Conservation (phyloP, 2,113 vertebrate genomes). For the Peromyscus leucopus region DNA sequence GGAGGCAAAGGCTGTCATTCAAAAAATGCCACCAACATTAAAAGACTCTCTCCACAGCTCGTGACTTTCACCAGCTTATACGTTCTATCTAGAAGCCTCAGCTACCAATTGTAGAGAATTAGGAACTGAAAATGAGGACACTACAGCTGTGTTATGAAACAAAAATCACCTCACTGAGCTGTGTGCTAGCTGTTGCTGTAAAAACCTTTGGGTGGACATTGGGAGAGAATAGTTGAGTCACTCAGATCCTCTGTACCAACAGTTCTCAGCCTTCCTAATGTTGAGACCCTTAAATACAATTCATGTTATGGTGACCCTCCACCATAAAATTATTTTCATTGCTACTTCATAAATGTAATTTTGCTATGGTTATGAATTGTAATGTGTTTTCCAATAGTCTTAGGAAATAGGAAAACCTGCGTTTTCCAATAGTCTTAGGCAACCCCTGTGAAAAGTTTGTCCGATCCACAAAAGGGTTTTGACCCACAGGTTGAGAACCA, state of each 20-base stretch:
- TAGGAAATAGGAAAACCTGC: too few relatives aligned
- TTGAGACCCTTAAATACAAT: neutral
- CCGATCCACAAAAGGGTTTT: neutral
- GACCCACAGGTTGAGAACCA: neutral
- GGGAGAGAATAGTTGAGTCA: neutral
- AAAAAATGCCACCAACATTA: slow-evolving; percentile 7
- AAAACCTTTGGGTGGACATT: neutral
- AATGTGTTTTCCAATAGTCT: neutral
- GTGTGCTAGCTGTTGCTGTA: neutral
- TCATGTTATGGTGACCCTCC: neutral
- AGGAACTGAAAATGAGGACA: neutral
- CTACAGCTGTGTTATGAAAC: neutral
- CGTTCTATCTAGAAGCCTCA: neutral
- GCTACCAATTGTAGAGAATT: neutral
- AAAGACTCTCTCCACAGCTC: neutral
- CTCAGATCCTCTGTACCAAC: neutral
- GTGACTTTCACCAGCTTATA: neutral
- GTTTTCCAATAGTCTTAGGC: neutral
- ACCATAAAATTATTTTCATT: neutral
- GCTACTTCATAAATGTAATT: neutral
- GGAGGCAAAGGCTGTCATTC: neutral
- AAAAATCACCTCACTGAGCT: neutral
- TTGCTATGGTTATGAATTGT: neutral
- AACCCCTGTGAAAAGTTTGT: neutral
- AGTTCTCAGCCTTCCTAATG: neutral